These are phyloP conservation scores for Drosophila sordidula DNA, from an alignment of 2,888 invertebrate genomes.

Conservation along the genomic window DNA sequence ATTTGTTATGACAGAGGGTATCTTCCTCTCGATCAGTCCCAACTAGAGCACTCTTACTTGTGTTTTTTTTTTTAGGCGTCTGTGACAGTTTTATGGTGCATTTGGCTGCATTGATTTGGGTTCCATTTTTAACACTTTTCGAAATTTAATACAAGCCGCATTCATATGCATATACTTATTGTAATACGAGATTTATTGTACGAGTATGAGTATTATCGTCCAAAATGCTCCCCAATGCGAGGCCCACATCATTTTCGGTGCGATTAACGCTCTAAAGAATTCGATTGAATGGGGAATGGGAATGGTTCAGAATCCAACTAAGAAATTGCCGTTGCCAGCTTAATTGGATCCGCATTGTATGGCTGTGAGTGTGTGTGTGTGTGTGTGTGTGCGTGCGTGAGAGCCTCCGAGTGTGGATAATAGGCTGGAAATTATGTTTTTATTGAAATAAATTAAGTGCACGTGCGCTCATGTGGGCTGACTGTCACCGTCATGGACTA, in stretches of 20 bases:
- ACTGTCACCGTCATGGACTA: conserved; percentile 20
- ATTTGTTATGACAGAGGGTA: background rate
- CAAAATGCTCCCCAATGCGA: conserved; percentile 19
- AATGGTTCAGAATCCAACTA: conserved; percentile 21
- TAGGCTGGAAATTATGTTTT: conserved; percentile 76
- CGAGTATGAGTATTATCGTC: conserved; percentile 63
- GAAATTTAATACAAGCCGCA: conserved; percentile 74
- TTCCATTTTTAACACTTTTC: conserved; percentile 58
- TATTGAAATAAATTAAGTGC: conserved; percentile 81
- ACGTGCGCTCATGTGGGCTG: conserved; percentile 76
- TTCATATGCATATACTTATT: conserved; percentile 65
- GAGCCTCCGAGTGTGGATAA: conserved; percentile 60
- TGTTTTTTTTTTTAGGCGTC: conserved; percentile 4
- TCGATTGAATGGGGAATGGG: conserved; percentile 17
- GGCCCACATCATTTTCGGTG: conserved; percentile 71
- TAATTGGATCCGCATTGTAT: conserved; percentile 70
- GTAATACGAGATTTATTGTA: conserved; percentile 75
- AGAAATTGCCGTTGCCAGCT: conserved; percentile 49
- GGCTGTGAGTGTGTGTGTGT: conserved; percentile 3
- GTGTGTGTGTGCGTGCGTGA: conserved; percentile 20
- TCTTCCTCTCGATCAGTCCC: background rate
- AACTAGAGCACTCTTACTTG: background rate
- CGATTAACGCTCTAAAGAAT: conserved; percentile 66
- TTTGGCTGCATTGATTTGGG: conserved; percentile 71
- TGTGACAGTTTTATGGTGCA: conserved; percentile 75